Base-by-base conservation (phyloP, 2,888 invertebrate species). In the Caenorhabditis zanzibari region DNA sequence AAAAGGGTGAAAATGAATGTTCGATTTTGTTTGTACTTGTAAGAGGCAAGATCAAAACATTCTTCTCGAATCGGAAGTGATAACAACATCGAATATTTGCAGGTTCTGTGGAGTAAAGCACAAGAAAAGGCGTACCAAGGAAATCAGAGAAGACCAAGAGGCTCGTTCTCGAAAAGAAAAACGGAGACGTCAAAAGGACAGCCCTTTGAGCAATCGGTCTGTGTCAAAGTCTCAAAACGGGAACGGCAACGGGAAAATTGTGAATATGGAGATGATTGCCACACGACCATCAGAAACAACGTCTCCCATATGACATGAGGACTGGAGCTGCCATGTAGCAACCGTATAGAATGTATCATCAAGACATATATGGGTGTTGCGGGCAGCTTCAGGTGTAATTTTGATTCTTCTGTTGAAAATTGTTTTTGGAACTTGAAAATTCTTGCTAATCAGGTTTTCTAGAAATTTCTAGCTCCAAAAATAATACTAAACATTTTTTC, bases 291-390 rank as follows among this genome's bases (percentile, higher is more conserved):
- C 66, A n/a, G 76, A 74, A 38, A 35, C 56, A 38, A 38, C 74
- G 28, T 61, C 83, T 24, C 80, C 83, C 26, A 68, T 84, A 80
- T 84, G 83, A 84, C 80, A 80, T 84, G 76, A 84, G 63, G 72
- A 66, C 83, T 84, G 83, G 83, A 75, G 75, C 64, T 80, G 80
- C 58, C 58, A 75, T 74, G 83, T 77, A 59, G 83, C 83, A 66
- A 79, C 83, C 76, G 35, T 84, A 32, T 84, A 71, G 68, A 66
- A 58, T 80, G 61, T 69, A 56, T 76, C 52, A 71, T 71, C 66
- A 59, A 59, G 52, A 71, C n/a, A 47, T 77, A 41, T 76, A 76
- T 76, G 82, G 73, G 68, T 77, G 63, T 77, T 77, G 73, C 77
- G 64, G 54, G 68, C 73, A 71, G 77, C 77, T 82, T 68, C 82